Evolutionary conservation across 2,113 vertebrate genomes (phyloP), one percentile per base, ranked within the genome.

Genomic region (Ivindomyrus marchei): DNA sequence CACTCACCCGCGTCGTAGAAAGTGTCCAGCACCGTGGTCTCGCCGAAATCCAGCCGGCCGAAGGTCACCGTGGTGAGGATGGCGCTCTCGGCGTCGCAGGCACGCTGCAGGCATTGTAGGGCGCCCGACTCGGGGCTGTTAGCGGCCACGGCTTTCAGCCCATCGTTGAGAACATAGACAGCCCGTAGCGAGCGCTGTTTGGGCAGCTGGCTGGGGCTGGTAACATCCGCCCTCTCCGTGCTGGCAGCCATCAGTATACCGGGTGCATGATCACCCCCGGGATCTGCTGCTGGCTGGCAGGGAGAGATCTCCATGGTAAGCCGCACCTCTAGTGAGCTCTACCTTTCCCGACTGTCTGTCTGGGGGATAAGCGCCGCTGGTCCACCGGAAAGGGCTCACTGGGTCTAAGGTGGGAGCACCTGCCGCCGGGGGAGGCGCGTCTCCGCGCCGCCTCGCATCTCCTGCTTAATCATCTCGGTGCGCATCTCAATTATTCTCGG

Each of bases 1-100:
- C 83, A 70, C 95, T 95, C 92, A 98, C 98, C 98, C 92, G 98
- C 98, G 13, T 97, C 95, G 93, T 98, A 99, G 96, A 99, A 99
- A 83, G 97, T 95, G 93, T 99, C 98, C 91, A 99, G 96, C 92
- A 97, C 97, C 0, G 96, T 94, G 0, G 97, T 97, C 91, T 98
- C 97, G 9, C 98, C 97, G 77, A 98, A 98, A 95, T 99, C 98
- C 85, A 99, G 94, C 74, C 97, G 93, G 0, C 97, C 97, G 88
- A 99, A 98, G 85, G 96, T 95, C 62, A 98, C 94, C 0, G 95
- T 97, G 92, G 93, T 94, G n/a, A 99, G 96, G 92, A 96, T 96
- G 1, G 97, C 97, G 24, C 96, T 97, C 93, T 97, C 95, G 0
- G 96, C 93, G 92, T 98, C 97, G 91, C 98, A 99, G 0, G 98